A percentile compares a stretch with the other conserved stretches of the same genome.
Conservation (phyloP, 2,888 invertebrate genomes). For the Pollenia angustigena region DNA sequence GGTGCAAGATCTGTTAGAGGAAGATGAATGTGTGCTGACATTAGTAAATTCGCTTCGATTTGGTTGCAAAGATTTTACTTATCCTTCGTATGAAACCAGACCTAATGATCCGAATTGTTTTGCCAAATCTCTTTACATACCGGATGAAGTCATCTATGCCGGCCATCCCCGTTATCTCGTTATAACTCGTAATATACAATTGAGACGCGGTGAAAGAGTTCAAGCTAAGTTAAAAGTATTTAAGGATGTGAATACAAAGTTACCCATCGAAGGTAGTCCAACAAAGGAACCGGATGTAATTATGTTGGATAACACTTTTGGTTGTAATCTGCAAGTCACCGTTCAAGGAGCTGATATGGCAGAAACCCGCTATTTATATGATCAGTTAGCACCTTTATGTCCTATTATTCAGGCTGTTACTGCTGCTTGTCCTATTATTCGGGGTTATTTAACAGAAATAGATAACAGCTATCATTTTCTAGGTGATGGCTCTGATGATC, state of each 20-base stretch:
- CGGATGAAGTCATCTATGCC: conserved; percentile 96
- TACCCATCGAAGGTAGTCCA: conserved; percentile 92
- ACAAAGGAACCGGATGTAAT: conserved; percentile 94
- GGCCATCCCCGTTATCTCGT: conserved; percentile 99
- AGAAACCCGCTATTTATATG: conserved; percentile 98
- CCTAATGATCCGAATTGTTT: conserved; percentile 90
- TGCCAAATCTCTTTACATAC: conserved; percentile 94
- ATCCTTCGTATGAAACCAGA: conserved; percentile 87
- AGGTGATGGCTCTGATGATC: conserved; percentile 91
- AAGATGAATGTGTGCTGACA: conserved; percentile 94
- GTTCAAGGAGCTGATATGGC: conserved; percentile 97
- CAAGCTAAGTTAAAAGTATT: conserved; percentile 98
- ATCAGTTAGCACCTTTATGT: conserved; percentile 97
- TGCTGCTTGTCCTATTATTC: conserved; percentile 97
- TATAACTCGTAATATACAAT: conserved; percentile 95
- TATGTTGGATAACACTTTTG: conserved; percentile 99
- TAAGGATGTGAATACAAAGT: conserved; percentile 93
- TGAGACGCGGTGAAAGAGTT: conserved; percentile 97
- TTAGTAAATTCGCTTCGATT: conserved; percentile 97
- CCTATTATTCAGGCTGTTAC: conserved; percentile 98
- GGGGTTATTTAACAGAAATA: conserved; percentile 94
- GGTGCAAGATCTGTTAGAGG: conserved; percentile 89
- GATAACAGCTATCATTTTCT: conserved; percentile 56
- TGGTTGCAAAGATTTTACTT: conserved; percentile 95
- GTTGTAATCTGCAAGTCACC: conserved; percentile 97